A percentile compares a stretch with the other conserved stretches of the same genome.
These are phyloP conservation scores for Diaphora mendica DNA, from an alignment of 2,888 invertebrate species.

Conservation along the genomic window DNA sequence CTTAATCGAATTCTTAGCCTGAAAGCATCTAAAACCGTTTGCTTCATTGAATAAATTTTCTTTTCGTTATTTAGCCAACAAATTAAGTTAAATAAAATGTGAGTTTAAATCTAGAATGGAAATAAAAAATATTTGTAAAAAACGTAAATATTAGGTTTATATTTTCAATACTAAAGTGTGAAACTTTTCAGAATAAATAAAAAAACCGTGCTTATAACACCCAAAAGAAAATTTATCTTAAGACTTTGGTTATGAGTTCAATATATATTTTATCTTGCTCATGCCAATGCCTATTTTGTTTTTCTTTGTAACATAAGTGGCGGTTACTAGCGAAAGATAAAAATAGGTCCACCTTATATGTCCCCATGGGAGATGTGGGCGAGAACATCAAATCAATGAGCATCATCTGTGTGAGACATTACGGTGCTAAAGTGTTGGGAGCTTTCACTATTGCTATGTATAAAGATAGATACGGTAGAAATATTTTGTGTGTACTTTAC, in stretches of 20 bases:
- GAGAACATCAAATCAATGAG: constrained; percentile 20
- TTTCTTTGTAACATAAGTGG: constrained; percentile 8
- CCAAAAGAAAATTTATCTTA: not conserved
- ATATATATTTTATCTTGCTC: constrained; percentile 7
- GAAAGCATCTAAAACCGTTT: not conserved
- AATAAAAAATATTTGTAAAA: no score
- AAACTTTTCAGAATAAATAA: not conserved
- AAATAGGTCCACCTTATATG: constrained; percentile 7
- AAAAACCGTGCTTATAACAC: not conserved
- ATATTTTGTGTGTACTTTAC: not conserved
- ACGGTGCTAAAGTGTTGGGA: constrained; percentile 4
- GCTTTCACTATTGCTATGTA: constrained; percentile 2
- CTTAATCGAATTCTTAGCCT: not conserved
- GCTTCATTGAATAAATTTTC: not conserved
- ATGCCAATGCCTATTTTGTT: not conserved
- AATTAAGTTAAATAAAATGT: not conserved
- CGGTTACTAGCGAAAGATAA: constrained; percentile 4
- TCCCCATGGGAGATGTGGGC: constrained; percentile 5
- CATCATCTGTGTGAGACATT: constrained; percentile 12
- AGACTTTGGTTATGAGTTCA: not conserved
- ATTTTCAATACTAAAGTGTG: not conserved
- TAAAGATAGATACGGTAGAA: constrained; percentile 6
- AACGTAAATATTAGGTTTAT: not conserved
- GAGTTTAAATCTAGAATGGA: no score
- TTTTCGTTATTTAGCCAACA: not conserved